A percentile compares a stretch with the other conserved stretches of the same genome.
These are phyloP conservation scores for Parnassius glacialis DNA, from an alignment of 2,888 invertebrate genomes.

Conservation along the genomic window DNA sequence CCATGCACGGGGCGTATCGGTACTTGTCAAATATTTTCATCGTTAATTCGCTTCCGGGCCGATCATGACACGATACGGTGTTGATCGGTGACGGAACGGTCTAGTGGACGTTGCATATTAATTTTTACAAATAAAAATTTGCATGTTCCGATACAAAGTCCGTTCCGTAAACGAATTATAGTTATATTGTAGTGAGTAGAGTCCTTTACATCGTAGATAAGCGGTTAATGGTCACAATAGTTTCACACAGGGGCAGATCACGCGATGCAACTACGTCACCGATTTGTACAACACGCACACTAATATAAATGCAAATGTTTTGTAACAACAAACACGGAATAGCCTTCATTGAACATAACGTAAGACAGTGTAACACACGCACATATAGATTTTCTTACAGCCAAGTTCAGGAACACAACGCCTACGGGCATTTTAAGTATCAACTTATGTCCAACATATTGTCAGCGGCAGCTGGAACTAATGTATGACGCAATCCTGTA, in stretches of 20 bases:
- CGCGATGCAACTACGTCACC: conserved; percentile 4
- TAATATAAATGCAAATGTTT: conserved; percentile 15
- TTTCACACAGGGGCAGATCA: background rate
- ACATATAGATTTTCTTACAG: conserved; percentile 40
- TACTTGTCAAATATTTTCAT: no score
- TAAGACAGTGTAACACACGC: conserved; percentile 37
- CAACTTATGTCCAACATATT: conserved; percentile 34
- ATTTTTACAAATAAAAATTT: no score
- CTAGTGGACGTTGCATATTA: no score
- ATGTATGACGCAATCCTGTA: conserved; percentile 28
- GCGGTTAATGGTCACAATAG: background rate
- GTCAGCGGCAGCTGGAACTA: conserved; percentile 35
- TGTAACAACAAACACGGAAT: conserved; percentile 3
- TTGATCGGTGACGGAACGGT: no score
- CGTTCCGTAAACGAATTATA: no score
- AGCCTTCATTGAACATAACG: conserved; percentile 24
- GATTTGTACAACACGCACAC: background rate
- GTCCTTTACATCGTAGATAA: background rate
- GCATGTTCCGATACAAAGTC: no score
- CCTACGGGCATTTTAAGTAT: conserved; percentile 42
- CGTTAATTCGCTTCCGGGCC: no score
- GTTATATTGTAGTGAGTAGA: no score
- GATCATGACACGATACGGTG: no score
- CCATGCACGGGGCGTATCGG: no score
- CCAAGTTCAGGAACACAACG: conserved; percentile 46